phyloP scores from a whole-genome alignment of 2,113 vertebrate species.

The Actenoides lindsayi region DNA sequence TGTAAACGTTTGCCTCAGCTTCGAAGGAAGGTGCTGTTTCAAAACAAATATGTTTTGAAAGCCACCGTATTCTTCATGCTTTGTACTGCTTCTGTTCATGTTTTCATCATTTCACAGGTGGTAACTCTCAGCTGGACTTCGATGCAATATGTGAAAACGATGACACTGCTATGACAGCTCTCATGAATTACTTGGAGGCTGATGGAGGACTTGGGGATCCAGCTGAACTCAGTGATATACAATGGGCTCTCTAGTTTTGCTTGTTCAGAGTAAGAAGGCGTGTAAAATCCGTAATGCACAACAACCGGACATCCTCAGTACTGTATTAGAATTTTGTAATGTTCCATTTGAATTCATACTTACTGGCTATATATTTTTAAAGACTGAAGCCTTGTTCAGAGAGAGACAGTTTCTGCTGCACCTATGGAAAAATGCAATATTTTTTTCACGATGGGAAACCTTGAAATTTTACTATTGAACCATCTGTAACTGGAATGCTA shows the following conservation, averaged over 20 bases:
- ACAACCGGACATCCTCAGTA: slow-evolving; percentile 49
- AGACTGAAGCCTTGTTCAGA: slow-evolving; percentile 49
- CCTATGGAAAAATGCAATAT: slow-evolving; percentile 44
- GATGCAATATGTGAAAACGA: slow-evolving; percentile 86
- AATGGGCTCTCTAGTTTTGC: slow-evolving; percentile 85
- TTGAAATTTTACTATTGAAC: slow-evolving; percentile 43
- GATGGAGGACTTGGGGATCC: slow-evolving; percentile 86
- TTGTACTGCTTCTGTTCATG: fast-evolving
- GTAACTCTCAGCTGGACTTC: slow-evolving; percentile 84
- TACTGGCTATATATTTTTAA: slow-evolving; percentile 35
- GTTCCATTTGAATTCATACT: slow-evolving; percentile 15
- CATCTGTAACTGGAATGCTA: slow-evolving; percentile 37
- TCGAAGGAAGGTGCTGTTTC: not conserved
- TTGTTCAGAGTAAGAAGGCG: not conserved
- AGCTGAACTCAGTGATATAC: slow-evolving; percentile 86
- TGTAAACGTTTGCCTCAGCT: not conserved
- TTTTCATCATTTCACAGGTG: slow-evolving; percentile 71
- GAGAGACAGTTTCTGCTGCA: slow-evolving; percentile 30
- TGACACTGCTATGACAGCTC: slow-evolving; percentile 87
- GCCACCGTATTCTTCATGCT: not conserved
- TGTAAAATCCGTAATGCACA: slow-evolving; percentile 25
- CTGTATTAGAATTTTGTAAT: slow-evolving; percentile 46
- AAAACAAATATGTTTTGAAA: not conserved
- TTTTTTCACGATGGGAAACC: slow-evolving; percentile 31
- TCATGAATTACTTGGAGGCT: slow-evolving; percentile 93